phyloP scores from a whole-genome alignment of 2,113 vertebrate species.

The Spheniscus mendiculus region DNA sequence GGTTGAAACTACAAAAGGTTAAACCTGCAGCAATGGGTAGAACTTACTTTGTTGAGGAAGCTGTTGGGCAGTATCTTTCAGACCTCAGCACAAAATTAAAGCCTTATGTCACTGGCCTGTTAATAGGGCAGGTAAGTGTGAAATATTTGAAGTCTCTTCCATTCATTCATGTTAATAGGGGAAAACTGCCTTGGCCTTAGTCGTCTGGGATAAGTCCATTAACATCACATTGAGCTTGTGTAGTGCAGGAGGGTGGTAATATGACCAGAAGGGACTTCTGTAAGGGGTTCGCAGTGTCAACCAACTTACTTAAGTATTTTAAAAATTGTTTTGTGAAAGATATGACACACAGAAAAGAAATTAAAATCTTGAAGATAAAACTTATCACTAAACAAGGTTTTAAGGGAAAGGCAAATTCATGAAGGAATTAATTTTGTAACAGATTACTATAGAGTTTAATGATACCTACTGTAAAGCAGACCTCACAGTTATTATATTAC shows the following conservation, averaged over 20 bases:
- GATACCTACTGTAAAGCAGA: not conserved
- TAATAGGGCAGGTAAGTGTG: slow-evolving; percentile 89
- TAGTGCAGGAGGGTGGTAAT: not conserved
- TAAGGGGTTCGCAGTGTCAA: not conserved
- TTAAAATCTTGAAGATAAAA: not conserved
- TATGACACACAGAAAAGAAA: not conserved
- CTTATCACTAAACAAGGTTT: not conserved
- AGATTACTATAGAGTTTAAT: not conserved
- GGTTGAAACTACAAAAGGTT: not conserved
- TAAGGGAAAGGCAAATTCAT: not conserved
- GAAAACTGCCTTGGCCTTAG: not conserved
- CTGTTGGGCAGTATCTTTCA: slow-evolving; percentile 75
- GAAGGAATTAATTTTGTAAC: not conserved
- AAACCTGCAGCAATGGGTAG: slow-evolving; percentile 73
- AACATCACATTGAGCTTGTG: not conserved
- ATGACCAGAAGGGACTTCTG: not conserved
- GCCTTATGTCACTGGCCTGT: slow-evolving; percentile 80
- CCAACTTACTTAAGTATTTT: not conserved
- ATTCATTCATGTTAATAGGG: accelerated
- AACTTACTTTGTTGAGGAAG: slow-evolving; percentile 79
- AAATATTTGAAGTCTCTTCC: not conserved
- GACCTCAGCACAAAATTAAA: slow-evolving; percentile 58
- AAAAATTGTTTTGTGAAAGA: not conserved
- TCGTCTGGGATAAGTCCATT: not conserved
- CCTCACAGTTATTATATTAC: not conserved